These are phyloP conservation scores for Mya arenaria DNA, from an alignment of 1,140 invertebrate genomes.

Conservation along the genomic window DNA sequence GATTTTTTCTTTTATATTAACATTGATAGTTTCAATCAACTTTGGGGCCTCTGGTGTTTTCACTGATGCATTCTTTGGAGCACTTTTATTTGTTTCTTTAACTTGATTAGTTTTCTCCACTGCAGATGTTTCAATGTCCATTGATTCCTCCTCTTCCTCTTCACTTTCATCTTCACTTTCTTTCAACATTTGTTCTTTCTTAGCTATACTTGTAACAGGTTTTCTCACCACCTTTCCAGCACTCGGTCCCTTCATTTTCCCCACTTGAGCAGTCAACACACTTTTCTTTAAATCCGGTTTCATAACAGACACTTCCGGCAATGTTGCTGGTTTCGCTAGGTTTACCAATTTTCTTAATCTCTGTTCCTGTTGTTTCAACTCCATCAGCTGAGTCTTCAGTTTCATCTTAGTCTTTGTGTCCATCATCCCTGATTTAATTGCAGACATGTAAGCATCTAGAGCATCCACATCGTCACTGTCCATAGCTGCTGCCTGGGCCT, in stretches of 20 bases:
- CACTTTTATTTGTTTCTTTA: conserved; percentile 28
- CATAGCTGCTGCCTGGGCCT: conserved; percentile 73
- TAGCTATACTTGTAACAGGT: conserved; percentile 36
- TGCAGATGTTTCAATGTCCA: too few relatives aligned
- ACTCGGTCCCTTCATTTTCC: conserved; percentile 61
- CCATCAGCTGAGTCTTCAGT: conserved; percentile 84
- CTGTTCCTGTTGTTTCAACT: conserved; percentile 87
- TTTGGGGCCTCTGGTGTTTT: background rate
- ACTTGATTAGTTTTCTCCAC: too few relatives aligned
- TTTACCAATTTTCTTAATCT: conserved; percentile 88
- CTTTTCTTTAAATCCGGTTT: conserved; percentile 46
- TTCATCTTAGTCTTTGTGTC: conserved; percentile 79
- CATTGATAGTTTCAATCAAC: background rate
- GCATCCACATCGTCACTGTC: conserved; percentile 77
- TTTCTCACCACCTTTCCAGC: conserved; percentile 20
- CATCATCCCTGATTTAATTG: conserved; percentile 79
- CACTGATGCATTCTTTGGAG: conserved; percentile 4
- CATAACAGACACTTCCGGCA: conserved; percentile 26
- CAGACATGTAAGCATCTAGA: conserved; percentile 81
- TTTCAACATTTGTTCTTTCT: conserved; percentile 4
- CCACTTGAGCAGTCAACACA: conserved; percentile 39
- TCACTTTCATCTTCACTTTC: conserved; percentile 45
- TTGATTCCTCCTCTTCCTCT: conserved; percentile 60
- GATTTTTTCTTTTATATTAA: background rate
- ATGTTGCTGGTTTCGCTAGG: conserved; percentile 86